Base-by-base conservation (phyloP, 1,140 invertebrate species). In the Aphelenchoides fujianensis region DNA sequence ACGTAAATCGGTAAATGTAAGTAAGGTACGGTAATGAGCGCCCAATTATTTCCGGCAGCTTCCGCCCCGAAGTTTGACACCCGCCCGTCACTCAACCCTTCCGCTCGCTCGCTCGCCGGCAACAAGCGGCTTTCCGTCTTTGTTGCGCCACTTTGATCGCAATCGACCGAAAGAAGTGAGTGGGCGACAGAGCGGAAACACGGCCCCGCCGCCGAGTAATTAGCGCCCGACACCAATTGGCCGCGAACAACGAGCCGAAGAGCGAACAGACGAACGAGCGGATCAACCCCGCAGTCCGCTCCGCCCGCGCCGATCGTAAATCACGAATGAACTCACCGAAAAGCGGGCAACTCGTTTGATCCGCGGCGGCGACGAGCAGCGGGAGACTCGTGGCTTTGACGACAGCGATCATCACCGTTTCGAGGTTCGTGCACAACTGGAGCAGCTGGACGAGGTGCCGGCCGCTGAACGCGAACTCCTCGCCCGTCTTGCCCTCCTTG, bases 281-380 rank as follows among this genome's bases (percentile, higher is more conserved):
- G 23, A 48, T 48, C 12, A 48, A 48, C 41, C 23, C 41, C 41
- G 23, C n/a, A n/a, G n/a, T n/a, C n/a, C 7, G 16, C 61, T 31
- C n/a, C n/a, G n/a, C n/a, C 2, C 9, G 61, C 30, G 30, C 19
- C 19, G 2, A 63, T 52, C 19, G 31, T 63, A 27, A 5, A 68
- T 68, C 48, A 68, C 19, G 67, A 68, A 19, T 66, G 16, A 16
- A 69, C 55, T 69, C 55, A 69, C 55, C 30, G 9, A 69, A 69
- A 9, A 68, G 2, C 63, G 30, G 68, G 36, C 68, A 69, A 69
- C 16, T 69, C 9, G 54, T 70, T 28, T n/a, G 57, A 12, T 23
- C 34, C 23, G 23, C n/a, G 27, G 59, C 59, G 37, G 23, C 59
- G n/a, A 30, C 19, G 9, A 59, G 1, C n/a, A n/a, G n/a, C 12